Evolutionary conservation across 30 jellyfish, hydroid and myxozoan species (phyloP).

Genomic region (Sanderia malayensis): DNA sequence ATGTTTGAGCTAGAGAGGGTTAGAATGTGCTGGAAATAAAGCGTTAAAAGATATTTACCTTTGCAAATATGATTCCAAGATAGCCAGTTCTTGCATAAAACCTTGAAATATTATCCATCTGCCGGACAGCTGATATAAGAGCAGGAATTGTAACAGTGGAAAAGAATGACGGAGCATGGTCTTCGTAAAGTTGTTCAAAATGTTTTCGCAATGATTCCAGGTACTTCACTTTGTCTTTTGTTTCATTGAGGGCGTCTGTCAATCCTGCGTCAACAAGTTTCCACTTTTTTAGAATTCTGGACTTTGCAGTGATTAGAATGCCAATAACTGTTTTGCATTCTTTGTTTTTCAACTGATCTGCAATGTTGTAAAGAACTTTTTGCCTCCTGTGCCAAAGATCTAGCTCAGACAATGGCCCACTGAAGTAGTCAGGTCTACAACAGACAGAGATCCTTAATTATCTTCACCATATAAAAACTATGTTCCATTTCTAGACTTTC

Average conservation of each 20-base stretch:
- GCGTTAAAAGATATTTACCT: too few relatives aligned
- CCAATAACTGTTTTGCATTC: conserved; percentile 81
- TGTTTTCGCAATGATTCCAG: conserved; percentile 61
- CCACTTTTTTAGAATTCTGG: conserved; percentile 81
- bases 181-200: conserved; percentile 70
- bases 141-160: conserved; percentile 60
- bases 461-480: too few relatives aligned
- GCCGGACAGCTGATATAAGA: conserved; percentile 49
- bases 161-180: conserved; percentile 22
- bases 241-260: conserved; percentile 86
- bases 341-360: conserved; percentile 75
- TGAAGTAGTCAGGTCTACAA: conserved; percentile 47
- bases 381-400: conserved; percentile 67
- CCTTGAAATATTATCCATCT: conserved; percentile 68
- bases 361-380: conserved; percentile 44
- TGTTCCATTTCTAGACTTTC: too few relatives aligned
- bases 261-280: conserved; percentile 79
- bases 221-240: conserved; percentile 79
- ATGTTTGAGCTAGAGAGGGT: too few relatives aligned
- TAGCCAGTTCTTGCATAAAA: conserved; percentile 81
- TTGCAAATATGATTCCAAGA: conserved; percentile 69
- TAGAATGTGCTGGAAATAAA: too few relatives aligned
- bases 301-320: conserved; percentile 64
- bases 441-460: too few relatives aligned
- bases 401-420: conserved; percentile 76